Evolutionary conservation across 2,113 vertebrate species (phyloP).

Genomic region (Chauna torquata): DNA sequence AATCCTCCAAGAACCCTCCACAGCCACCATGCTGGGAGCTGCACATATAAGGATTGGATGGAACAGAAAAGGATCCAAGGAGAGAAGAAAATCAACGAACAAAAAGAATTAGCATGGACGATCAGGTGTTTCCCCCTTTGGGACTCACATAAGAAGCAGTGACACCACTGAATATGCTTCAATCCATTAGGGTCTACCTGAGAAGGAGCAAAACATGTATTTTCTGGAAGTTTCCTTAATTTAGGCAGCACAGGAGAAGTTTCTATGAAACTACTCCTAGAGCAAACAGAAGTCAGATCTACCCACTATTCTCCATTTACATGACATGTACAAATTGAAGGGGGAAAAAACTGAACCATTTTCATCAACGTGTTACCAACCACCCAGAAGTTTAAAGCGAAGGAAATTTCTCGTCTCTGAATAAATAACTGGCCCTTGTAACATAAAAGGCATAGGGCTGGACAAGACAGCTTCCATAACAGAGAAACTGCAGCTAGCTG

Average conservation of each 20-base stretch:
- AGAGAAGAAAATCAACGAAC: accelerated
- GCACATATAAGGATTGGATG: background rate
- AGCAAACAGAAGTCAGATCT: background rate
- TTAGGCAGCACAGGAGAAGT: background rate
- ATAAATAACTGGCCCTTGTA: background rate
- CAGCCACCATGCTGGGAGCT: background rate
- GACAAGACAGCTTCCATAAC: background rate
- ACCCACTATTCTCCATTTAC: background rate
- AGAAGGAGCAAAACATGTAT: background rate
- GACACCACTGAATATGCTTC: accelerated
- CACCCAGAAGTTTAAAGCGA: background rate
- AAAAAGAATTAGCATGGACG: background rate
- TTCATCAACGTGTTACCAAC: background rate
- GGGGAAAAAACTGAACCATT: background rate
- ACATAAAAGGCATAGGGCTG: background rate
- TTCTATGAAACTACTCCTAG: background rate
- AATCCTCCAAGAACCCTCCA: background rate
- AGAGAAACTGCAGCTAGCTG: background rate
- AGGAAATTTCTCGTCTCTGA: background rate
- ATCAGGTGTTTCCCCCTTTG: background rate
- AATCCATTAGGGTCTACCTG: background rate
- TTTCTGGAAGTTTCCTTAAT: background rate
- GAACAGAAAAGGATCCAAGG: background rate
- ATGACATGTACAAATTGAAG: background rate
- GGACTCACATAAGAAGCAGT: background rate